Base-by-base conservation (phyloP, 2,113 vertebrate species). In the Lipotes vexillifer region DNA sequence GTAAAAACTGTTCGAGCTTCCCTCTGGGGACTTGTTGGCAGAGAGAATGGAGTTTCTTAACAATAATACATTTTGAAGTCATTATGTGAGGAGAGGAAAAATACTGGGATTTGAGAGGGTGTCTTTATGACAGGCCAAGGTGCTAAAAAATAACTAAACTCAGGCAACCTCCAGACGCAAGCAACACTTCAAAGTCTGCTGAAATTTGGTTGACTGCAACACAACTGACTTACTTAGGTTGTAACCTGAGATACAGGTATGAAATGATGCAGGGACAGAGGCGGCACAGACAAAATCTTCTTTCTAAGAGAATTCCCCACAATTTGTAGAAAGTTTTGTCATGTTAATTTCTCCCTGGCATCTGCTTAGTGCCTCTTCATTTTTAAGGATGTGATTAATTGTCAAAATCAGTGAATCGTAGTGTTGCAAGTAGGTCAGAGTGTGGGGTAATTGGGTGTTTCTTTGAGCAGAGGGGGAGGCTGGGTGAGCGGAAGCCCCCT, bases 51-150 rank as follows among this genome's bases (percentile, higher is more conserved):
- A 97, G 97, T 96, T 85, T 95, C 97, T 98, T 96, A 88, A 98
- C 98, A 96, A 97, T 98, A 98, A 98, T 97, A 96, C 84, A 95
- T 98, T 98, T 98, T 94, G 57, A 98, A 98, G 97, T 98, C 98
- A 97, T 98, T 98, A 98, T 98, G 96, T 91, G 95, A 95, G 97
- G 93, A 96, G 97, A 98, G 98, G 97, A 98, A 97, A 98, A 98
- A 97, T 82, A 92, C 96, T 92, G 90, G 96, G 96, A 95, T 98
- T 98, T 97, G 97, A 98, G 97, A 97, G 75, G 80, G 97, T 97
- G 93, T 97, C 98, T 98, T 98, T 97, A 98, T 97, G 97, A 97
- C 91, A 96, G 95, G 81, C 88, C 95, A 94, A 96, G 97, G 84
- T 74, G 93, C 96, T 97, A 59, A 97, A 97, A 97, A 85, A 94